Percentiles rank a stretch among this genome's conserved stretches.
These are phyloP conservation scores for Plemyria rubiginata DNA, from an alignment of 2,888 invertebrate species.

Conservation along the genomic window DNA sequence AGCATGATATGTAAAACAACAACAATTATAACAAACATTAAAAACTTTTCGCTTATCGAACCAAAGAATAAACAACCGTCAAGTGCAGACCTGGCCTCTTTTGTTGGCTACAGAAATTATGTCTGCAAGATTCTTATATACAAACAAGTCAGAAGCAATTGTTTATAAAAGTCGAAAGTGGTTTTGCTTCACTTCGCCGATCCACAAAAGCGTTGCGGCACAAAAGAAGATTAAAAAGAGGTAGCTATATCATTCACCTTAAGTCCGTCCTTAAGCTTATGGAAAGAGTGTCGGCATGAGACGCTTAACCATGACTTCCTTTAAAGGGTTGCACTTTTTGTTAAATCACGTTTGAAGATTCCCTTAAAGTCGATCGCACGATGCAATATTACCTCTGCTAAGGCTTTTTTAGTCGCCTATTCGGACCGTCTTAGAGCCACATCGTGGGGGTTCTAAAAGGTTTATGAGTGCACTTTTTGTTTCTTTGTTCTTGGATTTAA, in stretches of 20 bases:
- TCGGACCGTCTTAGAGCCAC: slow-evolving; percentile 56
- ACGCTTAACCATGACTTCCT: slow-evolving; percentile 76
- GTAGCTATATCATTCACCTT: slow-evolving; percentile 77
- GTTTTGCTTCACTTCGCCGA: slow-evolving; percentile 72
- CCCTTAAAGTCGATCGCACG: slow-evolving; percentile 68
- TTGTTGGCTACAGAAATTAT: slow-evolving; percentile 64
- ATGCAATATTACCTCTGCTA: slow-evolving; percentile 66
- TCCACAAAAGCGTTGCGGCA: slow-evolving; percentile 79
- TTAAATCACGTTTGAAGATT: slow-evolving; percentile 72
- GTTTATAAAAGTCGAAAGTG: slow-evolving; percentile 70
- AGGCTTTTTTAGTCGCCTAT: slow-evolving; percentile 67
- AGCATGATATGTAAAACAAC: slow-evolving; percentile 15
- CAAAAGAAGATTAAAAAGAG: slow-evolving; percentile 79
- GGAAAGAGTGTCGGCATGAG: slow-evolving; percentile 78
- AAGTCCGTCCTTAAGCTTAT: slow-evolving; percentile 80
- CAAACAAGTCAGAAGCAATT: slow-evolving; percentile 68
- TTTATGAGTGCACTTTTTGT: slow-evolving; percentile 68
- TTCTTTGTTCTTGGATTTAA: slow-evolving; percentile 73
- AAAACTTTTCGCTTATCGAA: slow-evolving; percentile 44
- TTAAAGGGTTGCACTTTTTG: slow-evolving; percentile 83
- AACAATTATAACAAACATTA: slow-evolving; percentile 31
- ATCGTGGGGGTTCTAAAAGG: slow-evolving; percentile 80
- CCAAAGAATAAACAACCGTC: slow-evolving; percentile 41
- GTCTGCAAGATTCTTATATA: slow-evolving; percentile 56
- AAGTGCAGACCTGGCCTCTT: slow-evolving; percentile 51